Conservation (phyloP, 2,797 vertebrate species). For the Lutjanus argentimaculatus region DNA sequence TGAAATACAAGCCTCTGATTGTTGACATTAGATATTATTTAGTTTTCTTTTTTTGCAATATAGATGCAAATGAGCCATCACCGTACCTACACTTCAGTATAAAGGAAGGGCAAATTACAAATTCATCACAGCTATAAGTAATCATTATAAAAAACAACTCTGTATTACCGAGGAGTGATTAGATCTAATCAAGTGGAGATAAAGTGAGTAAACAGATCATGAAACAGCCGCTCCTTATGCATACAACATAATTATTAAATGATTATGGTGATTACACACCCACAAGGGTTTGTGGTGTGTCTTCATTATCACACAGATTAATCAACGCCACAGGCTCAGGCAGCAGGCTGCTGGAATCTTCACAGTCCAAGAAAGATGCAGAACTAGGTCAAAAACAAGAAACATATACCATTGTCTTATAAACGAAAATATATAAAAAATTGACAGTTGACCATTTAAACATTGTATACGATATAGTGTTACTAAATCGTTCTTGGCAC, state of each 20-base stretch:
- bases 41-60: conserved; percentile 47
- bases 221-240: conserved; percentile 69
- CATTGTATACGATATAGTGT: too few relatives aligned
- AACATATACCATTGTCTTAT: background rate
- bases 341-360: conserved; percentile 16
- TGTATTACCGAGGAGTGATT: conserved; percentile 63
- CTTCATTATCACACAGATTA: conserved; percentile 71
- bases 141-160: conserved; percentile 60
- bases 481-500: too few relatives aligned
- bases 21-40: conserved; percentile 72
- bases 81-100: background rate
- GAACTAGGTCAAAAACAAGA: conserved; percentile 25
- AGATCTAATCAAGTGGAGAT: conserved; percentile 77
- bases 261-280: conserved; percentile 78
- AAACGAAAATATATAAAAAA: background rate
- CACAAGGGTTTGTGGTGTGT: conserved; percentile 64
- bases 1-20: conserved; percentile 72
- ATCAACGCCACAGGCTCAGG: conserved; percentile 62
- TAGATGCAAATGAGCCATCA: conserved; percentile 69
- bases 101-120: conserved; percentile 43
- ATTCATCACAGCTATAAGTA: conserved; percentile 52
- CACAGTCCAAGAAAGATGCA: conserved; percentile 17
- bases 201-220: conserved; percentile 76
- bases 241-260: conserved; percentile 81
- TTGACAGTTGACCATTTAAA: background rate